phyloP scores from a whole-genome alignment of 2,888 invertebrate species.

The Athalia rosae region DNA sequence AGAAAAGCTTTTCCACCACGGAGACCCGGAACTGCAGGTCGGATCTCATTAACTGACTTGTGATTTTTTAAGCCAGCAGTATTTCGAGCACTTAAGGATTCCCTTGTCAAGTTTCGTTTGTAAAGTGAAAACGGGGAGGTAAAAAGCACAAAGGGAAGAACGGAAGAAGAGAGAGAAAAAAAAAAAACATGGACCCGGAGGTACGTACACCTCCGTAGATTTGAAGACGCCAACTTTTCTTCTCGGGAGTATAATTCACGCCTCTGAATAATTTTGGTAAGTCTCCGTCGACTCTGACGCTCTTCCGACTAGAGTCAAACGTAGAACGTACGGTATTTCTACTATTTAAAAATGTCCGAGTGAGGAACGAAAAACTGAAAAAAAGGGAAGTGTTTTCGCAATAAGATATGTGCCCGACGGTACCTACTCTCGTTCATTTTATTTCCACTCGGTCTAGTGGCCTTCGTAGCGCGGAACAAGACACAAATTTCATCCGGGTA shows the following conservation, averaged over 20 bases:
- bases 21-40: background rate
- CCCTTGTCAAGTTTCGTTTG: background rate
- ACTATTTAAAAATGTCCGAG: too few relatives aligned
- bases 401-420: constrained; percentile 23
- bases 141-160: background rate
- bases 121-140: background rate
- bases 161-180: too few relatives aligned
- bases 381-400: constrained; percentile 19
- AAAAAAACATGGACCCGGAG: too few relatives aligned
- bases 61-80: constrained; percentile 16
- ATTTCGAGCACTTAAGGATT: background rate
- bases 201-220: too few relatives aligned
- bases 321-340: too few relatives aligned
- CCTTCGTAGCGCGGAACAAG: constrained; percentile 1
- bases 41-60: background rate
- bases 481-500: constrained; percentile 25
- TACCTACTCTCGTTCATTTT: constrained; percentile 1
- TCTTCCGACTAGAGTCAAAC: background rate
- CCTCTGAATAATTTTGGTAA: constrained; percentile 2
- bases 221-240: background rate
- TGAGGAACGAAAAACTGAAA: background rate
- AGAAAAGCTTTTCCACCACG: background rate
- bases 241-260: background rate
- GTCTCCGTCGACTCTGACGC: background rate
- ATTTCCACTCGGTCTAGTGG: constrained; percentile 4